Evolutionary conservation across 2,888 invertebrate species (phyloP), one percentile per base, ranked within the genome.

Genomic region (Tenthredo distinguenda): DNA sequence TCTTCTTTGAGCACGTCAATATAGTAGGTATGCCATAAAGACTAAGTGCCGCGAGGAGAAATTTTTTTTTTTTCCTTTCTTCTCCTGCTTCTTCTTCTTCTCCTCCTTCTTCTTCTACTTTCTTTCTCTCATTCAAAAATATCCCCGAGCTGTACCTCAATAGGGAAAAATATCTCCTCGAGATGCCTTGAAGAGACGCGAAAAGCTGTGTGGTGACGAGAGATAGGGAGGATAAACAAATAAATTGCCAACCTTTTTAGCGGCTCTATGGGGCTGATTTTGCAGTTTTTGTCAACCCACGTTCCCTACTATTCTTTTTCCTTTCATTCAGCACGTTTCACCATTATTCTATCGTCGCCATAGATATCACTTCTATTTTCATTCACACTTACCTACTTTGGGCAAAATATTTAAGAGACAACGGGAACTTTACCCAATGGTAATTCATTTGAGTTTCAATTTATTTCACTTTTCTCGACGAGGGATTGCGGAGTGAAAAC

Each of bases 151-250:
- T 68, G 34, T 62, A 62, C 62, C 43, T 74, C 74, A 21, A n/a
- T 40, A 40, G 26, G 43, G n/a, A 43, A 43, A 40, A 43, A 74
- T 74, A 3, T 15, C 43, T 43, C 7, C 43, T 74, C 71, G 71
- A 43, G 12, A 74, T 43, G 74, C 40, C 18, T 43, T 18, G 34
- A 34, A 71, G 43, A 74, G 74, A 40, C 43, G 74, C 21, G 74
- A 43, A 34, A 68, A 68, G 6, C 68, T 26, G 68, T 68, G 18
- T 34, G 34, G 15, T 18, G 68, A 74, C 15, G 40, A 43, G 74
- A 21, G 74, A 74, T 74, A 40, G 40, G 50, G 77, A 77, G 55
- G 77, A 55, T 77, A 77, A 50, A 55, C 77, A 77, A 55, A 77
- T 77, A 77, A 55, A 55, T 77, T 43, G 77, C 55, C 77, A 47